Conservation (phyloP, 64 coral and sea anemone species). For the Actinia tenebrosa region DNA sequence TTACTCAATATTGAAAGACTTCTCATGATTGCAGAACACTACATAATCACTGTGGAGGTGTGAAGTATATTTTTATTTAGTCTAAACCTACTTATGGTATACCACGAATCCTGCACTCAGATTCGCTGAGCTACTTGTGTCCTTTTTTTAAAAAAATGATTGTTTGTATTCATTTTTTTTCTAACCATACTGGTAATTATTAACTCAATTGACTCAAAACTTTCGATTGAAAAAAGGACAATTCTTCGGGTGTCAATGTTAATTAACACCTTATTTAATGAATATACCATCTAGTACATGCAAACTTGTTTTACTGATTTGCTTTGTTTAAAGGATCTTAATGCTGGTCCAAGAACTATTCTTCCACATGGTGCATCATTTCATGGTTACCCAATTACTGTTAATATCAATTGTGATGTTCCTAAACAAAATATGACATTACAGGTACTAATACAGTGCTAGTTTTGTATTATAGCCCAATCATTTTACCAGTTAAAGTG, state of each 20-base stretch:
- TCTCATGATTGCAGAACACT: constrained; percentile 72
- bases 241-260: too few species aligned
- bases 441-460: constrained; percentile 34
- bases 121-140: too few species aligned
- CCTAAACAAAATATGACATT: constrained; percentile 63
- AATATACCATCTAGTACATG: too few species aligned
- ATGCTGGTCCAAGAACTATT: constrained; percentile 77
- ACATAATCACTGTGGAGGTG: constrained; percentile 89
- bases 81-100: too few species aligned
- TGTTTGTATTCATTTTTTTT: too few species aligned
- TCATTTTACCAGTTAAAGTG: too few species aligned
- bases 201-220: too few species aligned
- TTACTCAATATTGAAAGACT: constrained; percentile 82
- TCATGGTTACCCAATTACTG: constrained; percentile 77
- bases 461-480: too few species aligned
- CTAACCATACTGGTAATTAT: too few species aligned
- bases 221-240: too few species aligned
- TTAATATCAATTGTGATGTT: constrained; percentile 73
- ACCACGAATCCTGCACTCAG: not conserved
- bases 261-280: too few species aligned
- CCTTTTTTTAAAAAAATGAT: too few species aligned
- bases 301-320: not conserved
- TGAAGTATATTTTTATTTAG: not conserved
- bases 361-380: constrained; percentile 89
- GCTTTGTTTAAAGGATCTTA: constrained; percentile 48